Conservation (phyloP, 1,140 invertebrate genomes). For the Trinorchestia longiramus region DNA sequence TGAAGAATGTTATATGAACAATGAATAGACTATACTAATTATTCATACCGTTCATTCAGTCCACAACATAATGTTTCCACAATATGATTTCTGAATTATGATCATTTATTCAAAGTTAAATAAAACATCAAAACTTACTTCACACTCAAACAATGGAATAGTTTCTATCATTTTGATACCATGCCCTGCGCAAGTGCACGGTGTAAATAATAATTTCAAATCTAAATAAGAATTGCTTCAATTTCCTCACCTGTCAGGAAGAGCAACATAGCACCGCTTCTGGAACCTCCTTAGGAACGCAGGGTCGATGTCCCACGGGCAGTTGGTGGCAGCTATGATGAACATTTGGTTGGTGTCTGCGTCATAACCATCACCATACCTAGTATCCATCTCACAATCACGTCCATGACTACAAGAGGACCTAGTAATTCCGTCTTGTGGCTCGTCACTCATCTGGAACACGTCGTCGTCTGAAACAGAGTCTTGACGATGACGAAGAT, state of each 20-base stretch:
- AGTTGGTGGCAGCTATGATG: slow-evolving; percentile 76
- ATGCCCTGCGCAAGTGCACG: too few species aligned
- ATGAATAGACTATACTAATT: too few species aligned
- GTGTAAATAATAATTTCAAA: too few species aligned
- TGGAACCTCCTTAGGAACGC: slow-evolving; percentile 77
- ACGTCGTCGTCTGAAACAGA: slow-evolving; percentile 65
- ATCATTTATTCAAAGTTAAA: too few species aligned
- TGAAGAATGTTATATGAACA: too few species aligned
- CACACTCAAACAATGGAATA: too few species aligned
- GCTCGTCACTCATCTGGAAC: slow-evolving; percentile 67
- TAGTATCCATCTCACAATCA: neutral
- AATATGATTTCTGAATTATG: too few species aligned
- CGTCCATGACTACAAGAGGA: neutral
- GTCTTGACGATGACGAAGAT: neutral
- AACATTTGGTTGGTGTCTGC: slow-evolving; percentile 69
- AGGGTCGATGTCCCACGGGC: slow-evolving; percentile 77
- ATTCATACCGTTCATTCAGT: too few species aligned
- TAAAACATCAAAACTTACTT: too few species aligned
- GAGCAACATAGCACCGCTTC: slow-evolving; percentile 74
- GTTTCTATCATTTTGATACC: too few species aligned
- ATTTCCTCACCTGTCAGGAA: slow-evolving; percentile 71
- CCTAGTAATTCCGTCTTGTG: slow-evolving; percentile 23
- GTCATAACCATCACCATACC: neutral
- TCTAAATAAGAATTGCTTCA: too few species aligned
- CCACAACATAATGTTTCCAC: too few species aligned